These are phyloP conservation scores for Oxyruncus cristatus DNA, from an alignment of 2,113 vertebrate species.

Conservation along the genomic window DNA sequence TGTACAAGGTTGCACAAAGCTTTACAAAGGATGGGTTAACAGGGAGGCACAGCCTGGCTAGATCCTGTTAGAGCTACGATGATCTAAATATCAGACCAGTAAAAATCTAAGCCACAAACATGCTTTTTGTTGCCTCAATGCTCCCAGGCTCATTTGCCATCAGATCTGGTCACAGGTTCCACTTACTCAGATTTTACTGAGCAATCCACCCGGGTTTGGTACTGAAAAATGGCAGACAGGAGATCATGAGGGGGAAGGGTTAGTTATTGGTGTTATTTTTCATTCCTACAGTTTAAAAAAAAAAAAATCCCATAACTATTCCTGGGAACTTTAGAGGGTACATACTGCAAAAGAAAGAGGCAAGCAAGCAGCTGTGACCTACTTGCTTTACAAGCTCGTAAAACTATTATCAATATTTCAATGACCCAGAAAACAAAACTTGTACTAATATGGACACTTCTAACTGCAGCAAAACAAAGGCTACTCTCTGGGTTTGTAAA, in stretches of 20 bases:
- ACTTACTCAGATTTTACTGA: not conserved
- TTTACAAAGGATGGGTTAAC: not conserved
- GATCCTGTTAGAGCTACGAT: not conserved
- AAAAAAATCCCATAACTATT: not conserved
- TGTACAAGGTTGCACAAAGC: not conserved
- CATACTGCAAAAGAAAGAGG: not conserved
- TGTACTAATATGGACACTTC: not conserved
- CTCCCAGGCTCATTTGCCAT: not conserved
- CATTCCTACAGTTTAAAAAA: not conserved
- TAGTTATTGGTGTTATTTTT: not conserved
- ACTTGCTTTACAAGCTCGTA: not conserved
- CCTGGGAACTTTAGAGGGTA: not conserved
- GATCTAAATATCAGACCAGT: not conserved
- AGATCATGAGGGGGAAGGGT: accelerated
- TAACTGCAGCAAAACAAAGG: not conserved
- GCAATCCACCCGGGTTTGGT: not conserved
- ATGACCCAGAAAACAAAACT: not conserved
- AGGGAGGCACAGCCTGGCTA: not conserved
- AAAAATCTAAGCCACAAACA: not conserved
- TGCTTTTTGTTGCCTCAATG: not conserved
- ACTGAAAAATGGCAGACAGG: not conserved
- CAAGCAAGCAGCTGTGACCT: not conserved
- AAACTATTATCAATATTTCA: not conserved
- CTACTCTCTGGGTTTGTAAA: not conserved
- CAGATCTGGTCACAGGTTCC: not conserved